Conservation (phyloP, 2,113 vertebrate genomes). For the Thermophis baileyi region DNA sequence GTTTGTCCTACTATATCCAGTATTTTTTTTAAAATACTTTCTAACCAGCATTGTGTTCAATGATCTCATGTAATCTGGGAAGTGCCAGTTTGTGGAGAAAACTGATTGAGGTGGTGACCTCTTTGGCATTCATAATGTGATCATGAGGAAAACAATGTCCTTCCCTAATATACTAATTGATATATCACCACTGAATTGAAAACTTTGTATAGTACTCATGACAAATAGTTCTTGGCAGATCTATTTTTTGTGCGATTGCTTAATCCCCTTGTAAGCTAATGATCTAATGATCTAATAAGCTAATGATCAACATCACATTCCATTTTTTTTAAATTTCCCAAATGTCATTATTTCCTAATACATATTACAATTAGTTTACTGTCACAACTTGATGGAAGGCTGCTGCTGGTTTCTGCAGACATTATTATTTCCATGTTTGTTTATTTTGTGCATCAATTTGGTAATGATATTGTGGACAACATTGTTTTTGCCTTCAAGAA, state of each 20-base stretch:
- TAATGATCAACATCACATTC: neutral
- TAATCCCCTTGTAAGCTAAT: neutral
- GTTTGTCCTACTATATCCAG: neutral
- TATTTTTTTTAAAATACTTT: neutral
- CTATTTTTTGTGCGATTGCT: neutral
- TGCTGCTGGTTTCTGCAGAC: neutral
- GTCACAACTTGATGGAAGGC: neutral
- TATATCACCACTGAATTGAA: neutral
- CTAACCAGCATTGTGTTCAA: neutral
- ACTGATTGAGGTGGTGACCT: neutral
- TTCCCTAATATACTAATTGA: neutral
- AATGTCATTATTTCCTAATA: neutral
- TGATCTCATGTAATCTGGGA: neutral
- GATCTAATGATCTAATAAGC: too few relatives aligned
- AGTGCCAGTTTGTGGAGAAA: neutral
- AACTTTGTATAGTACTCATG: neutral
- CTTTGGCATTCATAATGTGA: neutral
- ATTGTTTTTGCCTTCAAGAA: neutral
- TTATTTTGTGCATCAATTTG: neutral
- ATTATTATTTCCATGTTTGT: neutral
- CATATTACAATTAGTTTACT: neutral
- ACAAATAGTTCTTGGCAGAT: neutral
- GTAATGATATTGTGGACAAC: neutral
- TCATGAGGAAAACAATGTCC: neutral
- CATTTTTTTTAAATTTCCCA: neutral